Base-by-base conservation (phyloP, 2,888 invertebrate species). In the Limnephilus rhombicus region DNA sequence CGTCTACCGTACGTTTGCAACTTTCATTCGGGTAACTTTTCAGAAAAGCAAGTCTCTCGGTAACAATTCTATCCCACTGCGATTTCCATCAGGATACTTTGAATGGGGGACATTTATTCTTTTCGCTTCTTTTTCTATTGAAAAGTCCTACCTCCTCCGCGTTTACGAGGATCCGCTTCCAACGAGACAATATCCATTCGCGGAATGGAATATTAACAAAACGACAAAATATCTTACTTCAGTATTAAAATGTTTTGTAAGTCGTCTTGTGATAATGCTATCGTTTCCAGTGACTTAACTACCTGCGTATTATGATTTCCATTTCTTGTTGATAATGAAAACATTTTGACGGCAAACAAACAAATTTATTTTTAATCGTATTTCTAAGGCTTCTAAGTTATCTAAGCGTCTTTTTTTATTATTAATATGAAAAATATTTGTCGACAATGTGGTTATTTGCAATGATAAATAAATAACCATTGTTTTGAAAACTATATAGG, bases 21-120 rank as follows among this genome's bases (percentile, higher is more conserved):
- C 24, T 18, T 83, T 83, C 83, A 0, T 34, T 7, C 9, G 37
- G 37, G 37, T 45, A 86, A 86, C 86, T 86, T 86, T 86, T 34
- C 86, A 29, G 68, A n/a, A 45, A 86, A 86, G 86, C 45, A 86
- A 49, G 49, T 86, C 45, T 86, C 45, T 86, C 86, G 45, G 45
- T 49, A 45, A 86, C 86, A 86, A 86, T 86, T 29, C 49, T 86
- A 86, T 45, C 86, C 86, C 86, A 45, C 86, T 29, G 86, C 86
- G 86, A 86, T 86, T 86, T 45, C 86, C 45, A 86, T 86, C 86
- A 86, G 86, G 86, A 86, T 41, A 29, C n/a, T 49, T 29, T n/a
- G 41, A 49, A 86, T 86, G 29, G 86, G 24, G 12, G 31, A 86
- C 45, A 86, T 86, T 41, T 86, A 86, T 86, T 86, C 86, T 86